Base-by-base conservation (phyloP, 2,888 invertebrate species). In the Rhingia rostrata region DNA sequence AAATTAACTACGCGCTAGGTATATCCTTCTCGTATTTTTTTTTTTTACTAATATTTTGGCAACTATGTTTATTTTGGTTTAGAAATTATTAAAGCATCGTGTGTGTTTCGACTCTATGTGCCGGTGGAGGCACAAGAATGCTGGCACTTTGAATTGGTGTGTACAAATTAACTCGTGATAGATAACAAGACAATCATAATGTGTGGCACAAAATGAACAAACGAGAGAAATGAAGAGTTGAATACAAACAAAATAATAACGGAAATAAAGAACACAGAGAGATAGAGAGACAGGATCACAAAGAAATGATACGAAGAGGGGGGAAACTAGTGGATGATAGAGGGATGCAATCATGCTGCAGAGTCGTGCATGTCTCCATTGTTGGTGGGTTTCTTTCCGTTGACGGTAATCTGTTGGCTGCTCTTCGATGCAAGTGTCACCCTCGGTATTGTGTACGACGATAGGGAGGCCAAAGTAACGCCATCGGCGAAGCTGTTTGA, bases 401-500 rank as follows among this genome's bases (percentile, higher is more conserved):
- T 78, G 49, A 86, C 30, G 2, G 77, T 73, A 45, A 86, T 70
- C 54, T 43, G 64, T 41, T 86, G 77, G 53, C 63, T 84, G 32
- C 69, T 74, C 10, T 22, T 22, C 2, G 75, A 58, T 35, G 77
- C 63, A 12, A 86, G 60, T 9, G 86, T 77, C 6, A 81, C 84
- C 32, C 81, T 67, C 37, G 86, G 86, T 56, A 86, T 86, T n/a
- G 81, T 70, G 63, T 81, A 86, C 1, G 84, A 53, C 10, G 84
- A 86, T 0, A 86, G 60, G 6, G 78, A 60, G 9, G 66, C 53
- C 35, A 75, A 41, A 4, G 70, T 73, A 10, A 84, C 69, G n/a
- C 70, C 82, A 74, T 86, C 86, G 14, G 84, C 81, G 43, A 86
- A 86, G 41, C 84, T 93, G 51, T 93, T 93, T 0, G 93, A 93